Evolutionary conservation across 35 echinoderm and acorn worm species (phyloP), one percentile per base, ranked within the genome.

Genomic region (Ophioderma brevispina): DNA sequence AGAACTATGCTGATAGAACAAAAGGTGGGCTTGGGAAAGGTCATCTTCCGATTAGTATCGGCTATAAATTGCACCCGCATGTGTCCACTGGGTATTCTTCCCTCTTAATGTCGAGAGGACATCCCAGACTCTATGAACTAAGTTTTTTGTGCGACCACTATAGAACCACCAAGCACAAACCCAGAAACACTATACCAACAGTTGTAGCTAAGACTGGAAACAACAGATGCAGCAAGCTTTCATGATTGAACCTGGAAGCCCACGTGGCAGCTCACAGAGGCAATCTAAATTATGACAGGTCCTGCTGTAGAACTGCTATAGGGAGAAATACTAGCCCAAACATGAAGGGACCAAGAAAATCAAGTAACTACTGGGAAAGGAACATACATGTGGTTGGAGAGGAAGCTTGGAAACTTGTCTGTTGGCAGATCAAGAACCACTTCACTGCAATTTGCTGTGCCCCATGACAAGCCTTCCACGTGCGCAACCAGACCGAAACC

Each of bases 21-120:
- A 37, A 95, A 95, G 78, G n/a, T 32, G 0, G 84, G 91, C 33
- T 95, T n/a, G n/a, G 88, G 93, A 95, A 84, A 40, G 38, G 81
- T 0, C 84, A 91, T 33, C 52, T 91, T 50, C 86, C 80, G 84
- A 32, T 38, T 87, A n/a, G 46, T 91, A 13, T 87, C 90, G 87
- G 93, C 93, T 15, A 91, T 91, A 78, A 95, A 91, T 43, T 76
- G 49, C 38, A 95, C 93, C 15, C 40, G 14, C 36, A 95, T 84
- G 89, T 91, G 8, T 36, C 89, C 18, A 91, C 93, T 38, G 88
- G 85, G 15, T 95, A 40, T 70, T 91, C 89, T 56, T 89, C 93
- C 37, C 79, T 81, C 76, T 95, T 95, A 36, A 52, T 95, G 23
- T 95, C 87, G 77, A 79, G 93, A 63, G 32, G 87, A 35, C 34